These are phyloP conservation scores for Vireo griseus DNA, from an alignment of 2,797 vertebrate species.

Conservation along the genomic window DNA sequence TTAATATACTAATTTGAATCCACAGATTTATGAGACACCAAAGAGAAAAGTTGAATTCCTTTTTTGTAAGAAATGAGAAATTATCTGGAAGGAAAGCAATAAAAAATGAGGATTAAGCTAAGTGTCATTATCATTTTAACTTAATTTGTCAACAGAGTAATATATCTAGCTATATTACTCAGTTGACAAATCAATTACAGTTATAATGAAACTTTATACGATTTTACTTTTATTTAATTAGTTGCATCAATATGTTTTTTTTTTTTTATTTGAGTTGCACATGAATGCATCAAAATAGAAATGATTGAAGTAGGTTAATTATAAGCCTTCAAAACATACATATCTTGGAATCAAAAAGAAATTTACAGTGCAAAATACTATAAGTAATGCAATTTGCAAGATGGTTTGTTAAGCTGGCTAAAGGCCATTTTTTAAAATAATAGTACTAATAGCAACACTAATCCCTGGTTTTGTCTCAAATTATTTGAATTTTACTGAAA, in stretches of 20 bases:
- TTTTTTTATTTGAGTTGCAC: constrained; percentile 41
- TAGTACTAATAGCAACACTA: background rate
- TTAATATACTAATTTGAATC: constrained; percentile 65
- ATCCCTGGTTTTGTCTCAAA: background rate
- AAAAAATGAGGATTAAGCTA: constrained; percentile 63
- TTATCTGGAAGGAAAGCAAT: constrained; percentile 65
- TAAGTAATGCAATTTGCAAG: constrained; percentile 45
- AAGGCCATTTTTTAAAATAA: constrained; percentile 18
- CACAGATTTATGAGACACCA: constrained; percentile 31
- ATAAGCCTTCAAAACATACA: constrained; percentile 29
- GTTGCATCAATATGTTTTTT: constrained; percentile 47
- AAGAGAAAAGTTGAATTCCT: constrained; percentile 23
- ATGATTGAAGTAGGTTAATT: constrained; percentile 70
- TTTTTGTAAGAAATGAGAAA: constrained; percentile 64
- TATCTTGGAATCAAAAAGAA: constrained; percentile 52
- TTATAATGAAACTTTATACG: constrained; percentile 70
- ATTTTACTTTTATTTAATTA: constrained; percentile 76
- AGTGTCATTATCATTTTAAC: constrained; percentile 67
- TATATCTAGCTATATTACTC: constrained; percentile 61
- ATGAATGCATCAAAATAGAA: constrained; percentile 67
- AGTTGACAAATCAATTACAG: constrained; percentile 72
- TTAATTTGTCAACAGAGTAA: constrained; percentile 74
- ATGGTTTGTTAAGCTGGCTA: constrained; percentile 31
- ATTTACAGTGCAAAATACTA: constrained; percentile 31
- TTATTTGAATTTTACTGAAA: background rate